phyloP scores from a whole-genome alignment of 2,113 vertebrate genomes.

The Prunella himalayana region DNA sequence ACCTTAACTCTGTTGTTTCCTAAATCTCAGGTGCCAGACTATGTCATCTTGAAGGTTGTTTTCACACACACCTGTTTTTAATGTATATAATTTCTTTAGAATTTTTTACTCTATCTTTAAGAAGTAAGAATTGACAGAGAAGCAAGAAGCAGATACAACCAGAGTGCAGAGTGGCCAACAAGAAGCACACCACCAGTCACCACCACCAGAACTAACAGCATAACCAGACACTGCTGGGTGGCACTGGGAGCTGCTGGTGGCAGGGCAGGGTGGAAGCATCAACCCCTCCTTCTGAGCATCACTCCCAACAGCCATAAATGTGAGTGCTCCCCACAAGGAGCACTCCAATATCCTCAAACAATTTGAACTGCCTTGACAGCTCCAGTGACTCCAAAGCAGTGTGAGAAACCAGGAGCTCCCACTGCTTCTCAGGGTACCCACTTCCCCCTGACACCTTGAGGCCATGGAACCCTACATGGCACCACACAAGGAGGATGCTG shows the following conservation, averaged over 20 bases:
- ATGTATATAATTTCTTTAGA: background rate
- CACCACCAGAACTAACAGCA: background rate
- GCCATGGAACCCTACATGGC: fast-evolving
- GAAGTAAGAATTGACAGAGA: background rate
- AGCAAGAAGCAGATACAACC: background rate
- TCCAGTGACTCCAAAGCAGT: background rate
- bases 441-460: background rate
- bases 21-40: background rate
- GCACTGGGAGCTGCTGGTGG: background rate
- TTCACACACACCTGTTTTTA: background rate
- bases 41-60: background rate
- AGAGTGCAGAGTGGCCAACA: background rate
- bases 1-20: background rate
- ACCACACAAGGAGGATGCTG: background rate
- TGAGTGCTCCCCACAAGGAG: background rate
- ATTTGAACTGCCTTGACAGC: background rate
- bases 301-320: fast-evolving
- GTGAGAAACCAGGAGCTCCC: background rate
- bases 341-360: background rate
- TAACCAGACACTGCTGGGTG: background rate
- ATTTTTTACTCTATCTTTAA: background rate
- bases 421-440: background rate
- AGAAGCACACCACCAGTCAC: background rate
- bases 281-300: background rate
- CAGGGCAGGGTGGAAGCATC: background rate